These are phyloP conservation scores for Enteromius anoplus DNA, from an alignment of 2,797 vertebrate species.

Conservation along the genomic window DNA sequence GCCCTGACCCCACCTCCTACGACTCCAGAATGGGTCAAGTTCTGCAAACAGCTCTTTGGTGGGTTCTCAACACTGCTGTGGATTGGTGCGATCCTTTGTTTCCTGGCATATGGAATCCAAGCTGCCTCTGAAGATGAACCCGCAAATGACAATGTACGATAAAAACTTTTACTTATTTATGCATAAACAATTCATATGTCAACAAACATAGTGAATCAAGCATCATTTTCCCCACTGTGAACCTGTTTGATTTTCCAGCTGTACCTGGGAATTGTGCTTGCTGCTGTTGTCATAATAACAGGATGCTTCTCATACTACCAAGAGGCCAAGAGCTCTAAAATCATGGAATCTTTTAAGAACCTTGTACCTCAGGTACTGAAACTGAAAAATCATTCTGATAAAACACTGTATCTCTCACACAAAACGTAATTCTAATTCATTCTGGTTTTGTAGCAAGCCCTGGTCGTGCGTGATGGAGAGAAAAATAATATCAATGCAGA, in stretches of 20 bases:
- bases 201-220: not conserved
- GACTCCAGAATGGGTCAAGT: conserved; percentile 97
- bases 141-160: conserved; percentile 87
- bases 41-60: conserved; percentile 94
- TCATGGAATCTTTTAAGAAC: conserved; percentile 93
- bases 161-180: not conserved
- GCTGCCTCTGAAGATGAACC: conserved; percentile 82
- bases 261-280: conserved; percentile 86
- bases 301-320: conserved; percentile 93
- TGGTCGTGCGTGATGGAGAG: conserved; percentile 92
- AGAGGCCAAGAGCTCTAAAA: conserved; percentile 91
- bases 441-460: conserved; percentile 85
- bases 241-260: conserved; percentile 71
- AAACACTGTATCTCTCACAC: not conserved
- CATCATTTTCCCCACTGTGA: not conserved
- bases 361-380: conserved; percentile 86
- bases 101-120: conserved; percentile 88
- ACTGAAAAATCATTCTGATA: not conserved
- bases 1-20: conserved; percentile 93
- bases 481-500: conserved; percentile 92
- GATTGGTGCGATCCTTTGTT: conserved; percentile 94
- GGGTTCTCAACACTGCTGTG: conserved; percentile 95
- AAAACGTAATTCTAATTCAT: not conserved
- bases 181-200: not conserved
- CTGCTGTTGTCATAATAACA: conserved; percentile 89